Evolutionary conservation across 2,888 invertebrate genomes (phyloP).

Genomic region (Hyposoter dolosus): DNA sequence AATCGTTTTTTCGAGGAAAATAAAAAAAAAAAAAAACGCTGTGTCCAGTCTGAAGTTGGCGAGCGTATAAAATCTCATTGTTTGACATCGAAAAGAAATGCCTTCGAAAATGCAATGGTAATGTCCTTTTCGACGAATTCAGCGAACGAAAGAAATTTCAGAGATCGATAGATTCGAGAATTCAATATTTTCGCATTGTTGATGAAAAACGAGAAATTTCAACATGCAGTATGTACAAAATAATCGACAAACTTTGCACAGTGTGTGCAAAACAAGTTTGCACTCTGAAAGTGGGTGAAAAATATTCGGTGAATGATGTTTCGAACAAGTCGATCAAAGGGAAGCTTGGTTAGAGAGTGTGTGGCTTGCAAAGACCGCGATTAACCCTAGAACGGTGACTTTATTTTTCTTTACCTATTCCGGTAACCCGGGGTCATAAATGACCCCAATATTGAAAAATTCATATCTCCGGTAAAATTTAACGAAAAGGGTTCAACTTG

Average conservation of each 20-base stretch:
- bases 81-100: background rate
- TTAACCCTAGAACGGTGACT: no score
- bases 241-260: background rate
- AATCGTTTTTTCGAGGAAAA: background rate
- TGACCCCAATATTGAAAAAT: no score
- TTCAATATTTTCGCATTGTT: background rate
- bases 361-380: conserved; percentile 3
- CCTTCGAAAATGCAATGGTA: background rate
- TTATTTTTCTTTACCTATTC: no score
- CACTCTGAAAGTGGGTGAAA: background rate
- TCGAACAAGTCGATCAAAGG: background rate
- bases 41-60: background rate
- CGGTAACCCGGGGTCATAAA: no score
- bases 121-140: conserved; percentile 5
- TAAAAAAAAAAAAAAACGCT: background rate
- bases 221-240: background rate
- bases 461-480: no score
- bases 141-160: background rate
- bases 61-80: background rate
- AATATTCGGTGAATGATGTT: background rate
- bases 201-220: background rate
- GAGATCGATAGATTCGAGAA: background rate
- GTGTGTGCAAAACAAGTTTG: background rate
- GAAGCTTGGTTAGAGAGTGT: background rate
- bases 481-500: no score